Conservation (phyloP, 2,113 vertebrate species). For the Emydocephalus ijimae region DNA sequence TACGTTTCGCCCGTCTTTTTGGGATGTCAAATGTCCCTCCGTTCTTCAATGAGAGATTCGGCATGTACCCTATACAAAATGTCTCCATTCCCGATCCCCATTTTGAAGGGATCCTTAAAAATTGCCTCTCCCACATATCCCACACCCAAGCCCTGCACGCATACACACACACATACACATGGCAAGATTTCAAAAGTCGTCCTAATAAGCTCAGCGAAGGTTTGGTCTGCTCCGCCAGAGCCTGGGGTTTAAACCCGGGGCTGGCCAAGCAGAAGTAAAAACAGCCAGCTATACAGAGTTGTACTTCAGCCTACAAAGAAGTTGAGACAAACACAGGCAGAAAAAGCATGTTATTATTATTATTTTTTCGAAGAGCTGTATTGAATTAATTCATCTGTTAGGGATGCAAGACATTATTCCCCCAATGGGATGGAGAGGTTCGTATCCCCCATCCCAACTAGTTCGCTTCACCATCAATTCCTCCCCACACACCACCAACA, state of each 20-base stretch:
- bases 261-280: conserved; percentile 16
- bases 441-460: not conserved
- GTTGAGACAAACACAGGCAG: not conserved
- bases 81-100: not conserved
- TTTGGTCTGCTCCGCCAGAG: not conserved
- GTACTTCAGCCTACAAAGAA: not conserved
- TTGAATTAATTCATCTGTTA: not conserved
- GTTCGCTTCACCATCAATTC: no score
- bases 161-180: not conserved
- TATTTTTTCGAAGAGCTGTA: not conserved
- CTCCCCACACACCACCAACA: no score
- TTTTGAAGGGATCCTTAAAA: not conserved
- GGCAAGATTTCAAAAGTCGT: not conserved
- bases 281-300: conserved; percentile 28
- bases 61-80: not conserved
- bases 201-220: not conserved
- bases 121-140: fast-evolving
- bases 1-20: not conserved
- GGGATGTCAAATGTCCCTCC: not conserved
- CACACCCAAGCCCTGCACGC: not conserved
- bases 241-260: not conserved
- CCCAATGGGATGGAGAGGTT: not conserved
- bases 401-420: not conserved
- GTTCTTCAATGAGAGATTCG: not conserved
- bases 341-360: not conserved